These are phyloP conservation scores for Hephaestus fuliginosus DNA, from an alignment of 2,797 vertebrate genomes.

Conservation along the genomic window DNA sequence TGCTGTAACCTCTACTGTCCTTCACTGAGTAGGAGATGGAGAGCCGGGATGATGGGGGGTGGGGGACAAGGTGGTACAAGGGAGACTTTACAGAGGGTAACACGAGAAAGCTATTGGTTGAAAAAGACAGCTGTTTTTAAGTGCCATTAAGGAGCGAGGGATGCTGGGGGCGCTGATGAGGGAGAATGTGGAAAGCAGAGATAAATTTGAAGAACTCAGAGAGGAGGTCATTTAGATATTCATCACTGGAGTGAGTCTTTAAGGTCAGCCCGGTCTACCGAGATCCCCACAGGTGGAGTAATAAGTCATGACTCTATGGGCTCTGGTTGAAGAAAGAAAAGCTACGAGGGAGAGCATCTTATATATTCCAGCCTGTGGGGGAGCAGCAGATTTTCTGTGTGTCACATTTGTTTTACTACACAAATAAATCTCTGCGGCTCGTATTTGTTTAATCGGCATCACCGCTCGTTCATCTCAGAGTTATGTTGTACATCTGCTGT, in stretches of 20 bases:
- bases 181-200: neutral
- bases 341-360: neutral
- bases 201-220: constrained; percentile 41
- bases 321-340: constrained; percentile 1
- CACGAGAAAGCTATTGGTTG: neutral
- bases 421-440: neutral
- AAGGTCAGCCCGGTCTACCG: constrained; percentile 55
- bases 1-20: constrained; percentile 59
- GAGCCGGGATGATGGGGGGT: neutral
- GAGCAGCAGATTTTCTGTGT: neutral
- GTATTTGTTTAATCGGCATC: neutral
- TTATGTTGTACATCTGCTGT: neutral
- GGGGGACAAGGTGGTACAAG: constrained; percentile 16
- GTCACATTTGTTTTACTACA: constrained; percentile 11
- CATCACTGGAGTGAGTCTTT: constrained; percentile 58
- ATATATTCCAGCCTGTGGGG: constrained; percentile 1
- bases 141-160: neutral
- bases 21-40: constrained; percentile 38
- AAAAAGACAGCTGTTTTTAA: constrained; percentile 26
- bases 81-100: constrained; percentile 24
- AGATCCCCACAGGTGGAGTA: constrained; percentile 32
- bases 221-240: constrained; percentile 58
- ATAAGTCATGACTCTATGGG: constrained; percentile 50
- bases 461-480: neutral
- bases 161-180: constrained; percentile 10